Evolutionary conservation across 35 echinoderm and acorn worm species (phyloP).

Genomic region (Chiridota heheva): DNA sequence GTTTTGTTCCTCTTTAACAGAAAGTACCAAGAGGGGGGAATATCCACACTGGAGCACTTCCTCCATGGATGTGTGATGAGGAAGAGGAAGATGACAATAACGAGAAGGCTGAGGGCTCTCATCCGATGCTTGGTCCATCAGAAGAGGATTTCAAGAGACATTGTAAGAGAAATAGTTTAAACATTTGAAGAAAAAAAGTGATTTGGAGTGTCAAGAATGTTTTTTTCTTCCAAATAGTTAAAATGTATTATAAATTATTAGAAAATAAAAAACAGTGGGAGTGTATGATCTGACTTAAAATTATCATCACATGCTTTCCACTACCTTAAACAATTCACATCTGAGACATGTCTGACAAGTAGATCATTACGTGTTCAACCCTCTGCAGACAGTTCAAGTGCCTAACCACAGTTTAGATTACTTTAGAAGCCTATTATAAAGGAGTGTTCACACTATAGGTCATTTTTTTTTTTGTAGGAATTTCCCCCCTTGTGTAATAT

Average conservation of each 20-base stretch:
- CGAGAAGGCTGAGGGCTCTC: background rate
- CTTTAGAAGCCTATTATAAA: too few species aligned
- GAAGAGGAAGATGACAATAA: conserved; percentile 15
- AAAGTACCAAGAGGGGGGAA: conserved; percentile 49
- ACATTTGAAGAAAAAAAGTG: background rate
- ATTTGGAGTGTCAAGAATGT: background rate
- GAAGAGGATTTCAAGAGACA: conserved; percentile 78
- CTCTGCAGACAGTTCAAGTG: too few species aligned
- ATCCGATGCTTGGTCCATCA: conserved; percentile 48
- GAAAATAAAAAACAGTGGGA: background rate
- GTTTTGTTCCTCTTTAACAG: background rate
- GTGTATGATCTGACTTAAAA: background rate
- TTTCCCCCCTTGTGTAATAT: too few species aligned
- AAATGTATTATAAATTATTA: too few species aligned
- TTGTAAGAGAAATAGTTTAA: conserved; percentile 40
- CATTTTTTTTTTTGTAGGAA: too few species aligned
- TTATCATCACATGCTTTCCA: background rate
- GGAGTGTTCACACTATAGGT: too few species aligned
- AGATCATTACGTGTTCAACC: too few species aligned
- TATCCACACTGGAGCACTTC: conserved; percentile 74
- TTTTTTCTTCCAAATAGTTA: background rate
- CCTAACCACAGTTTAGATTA: too few species aligned
- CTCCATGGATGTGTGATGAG: conserved; percentile 71
- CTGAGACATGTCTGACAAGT: too few species aligned
- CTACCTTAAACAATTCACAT: too few species aligned